Conservation (phyloP, 2,888 invertebrate species). For the Drosophila atroscutellata region DNA sequence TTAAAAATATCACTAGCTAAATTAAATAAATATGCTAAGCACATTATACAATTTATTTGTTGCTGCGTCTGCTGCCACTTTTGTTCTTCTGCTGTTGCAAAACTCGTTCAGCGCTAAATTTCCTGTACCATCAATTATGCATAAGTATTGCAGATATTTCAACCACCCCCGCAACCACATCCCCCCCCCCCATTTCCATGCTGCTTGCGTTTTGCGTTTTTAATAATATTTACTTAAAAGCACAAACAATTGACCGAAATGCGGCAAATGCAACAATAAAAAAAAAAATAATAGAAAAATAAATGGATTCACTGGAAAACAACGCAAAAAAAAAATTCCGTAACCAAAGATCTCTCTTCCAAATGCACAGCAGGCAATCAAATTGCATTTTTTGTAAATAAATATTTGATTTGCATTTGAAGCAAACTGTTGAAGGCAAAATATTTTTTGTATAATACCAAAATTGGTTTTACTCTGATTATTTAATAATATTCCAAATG, state of each 20-base stretch:
- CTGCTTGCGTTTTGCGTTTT: slow-evolving; percentile 71
- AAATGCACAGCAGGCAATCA: neutral
- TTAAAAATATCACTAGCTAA: slow-evolving; percentile 76
- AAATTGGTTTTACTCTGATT: neutral
- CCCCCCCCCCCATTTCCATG: neutral
- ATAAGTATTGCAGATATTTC: slow-evolving; percentile 56
- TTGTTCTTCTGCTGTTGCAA: slow-evolving; percentile 23
- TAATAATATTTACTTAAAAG: slow-evolving; percentile 78
- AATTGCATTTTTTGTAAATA: neutral
- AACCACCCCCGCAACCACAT: slow-evolving; percentile 3
- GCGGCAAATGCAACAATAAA: slow-evolving; percentile 49
- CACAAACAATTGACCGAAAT: slow-evolving; percentile 75
- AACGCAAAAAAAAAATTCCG: slow-evolving; percentile 49
- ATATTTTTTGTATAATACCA: neutral
- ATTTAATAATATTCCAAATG: slow-evolving; percentile 1
- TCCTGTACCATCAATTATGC: slow-evolving; percentile 80
- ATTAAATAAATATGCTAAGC: slow-evolving; percentile 76
- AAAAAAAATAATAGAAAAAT: slow-evolving; percentile 37
- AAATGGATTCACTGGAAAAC: slow-evolving; percentile 53
- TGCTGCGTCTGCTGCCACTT: slow-evolving; percentile 26
- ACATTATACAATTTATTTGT: slow-evolving; percentile 43
- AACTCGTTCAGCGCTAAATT: slow-evolving; percentile 49
- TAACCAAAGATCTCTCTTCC: slow-evolving; percentile 32
- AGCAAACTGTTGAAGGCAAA: neutral
- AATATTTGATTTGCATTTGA: neutral